Percentiles rank a stretch among this genome's conserved stretches.
Evolutionary conservation across 2,113 vertebrate genomes (phyloP).

Genomic region (Podilymbus podiceps): DNA sequence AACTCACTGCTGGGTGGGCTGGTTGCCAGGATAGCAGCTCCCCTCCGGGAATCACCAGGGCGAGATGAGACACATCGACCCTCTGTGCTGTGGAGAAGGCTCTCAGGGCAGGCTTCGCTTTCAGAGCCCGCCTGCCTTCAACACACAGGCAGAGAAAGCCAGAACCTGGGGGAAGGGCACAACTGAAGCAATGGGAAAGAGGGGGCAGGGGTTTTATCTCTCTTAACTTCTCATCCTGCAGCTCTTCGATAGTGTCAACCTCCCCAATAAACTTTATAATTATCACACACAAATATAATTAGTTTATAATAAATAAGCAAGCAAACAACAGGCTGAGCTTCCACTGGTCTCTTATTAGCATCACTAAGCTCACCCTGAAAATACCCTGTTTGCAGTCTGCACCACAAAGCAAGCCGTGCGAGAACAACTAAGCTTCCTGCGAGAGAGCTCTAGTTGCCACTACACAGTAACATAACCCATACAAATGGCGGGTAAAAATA

Average conservation of each 20-base stretch:
- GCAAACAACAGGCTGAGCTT: not conserved
- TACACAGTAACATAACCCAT: not conserved
- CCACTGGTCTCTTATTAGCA: not conserved
- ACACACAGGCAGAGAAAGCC: not conserved
- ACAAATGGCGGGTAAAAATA: not conserved
- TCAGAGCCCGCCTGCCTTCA: not conserved
- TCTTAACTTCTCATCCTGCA: not conserved
- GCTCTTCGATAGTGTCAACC: not conserved
- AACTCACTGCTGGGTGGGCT: slow-evolving; percentile 1
- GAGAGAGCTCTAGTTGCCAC: not conserved
- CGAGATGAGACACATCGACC: not conserved
- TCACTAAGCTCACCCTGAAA: not conserved
- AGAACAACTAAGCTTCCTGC: not conserved
- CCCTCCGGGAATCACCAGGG: not conserved
- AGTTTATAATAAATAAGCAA: not conserved
- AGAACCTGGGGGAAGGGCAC: not conserved
- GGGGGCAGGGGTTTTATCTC: not conserved
- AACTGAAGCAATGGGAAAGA: not conserved
- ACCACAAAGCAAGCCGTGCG: not conserved
- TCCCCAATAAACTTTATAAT: not conserved
- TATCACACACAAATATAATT: not conserved
- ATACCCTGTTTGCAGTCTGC: not conserved
- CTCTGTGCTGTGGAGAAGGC: not conserved
- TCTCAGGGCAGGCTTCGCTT: accelerated
- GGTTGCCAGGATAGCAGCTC: not conserved